Conservation (phyloP, 23 tunicate genomes). For the Pegea sp. region DNA sequence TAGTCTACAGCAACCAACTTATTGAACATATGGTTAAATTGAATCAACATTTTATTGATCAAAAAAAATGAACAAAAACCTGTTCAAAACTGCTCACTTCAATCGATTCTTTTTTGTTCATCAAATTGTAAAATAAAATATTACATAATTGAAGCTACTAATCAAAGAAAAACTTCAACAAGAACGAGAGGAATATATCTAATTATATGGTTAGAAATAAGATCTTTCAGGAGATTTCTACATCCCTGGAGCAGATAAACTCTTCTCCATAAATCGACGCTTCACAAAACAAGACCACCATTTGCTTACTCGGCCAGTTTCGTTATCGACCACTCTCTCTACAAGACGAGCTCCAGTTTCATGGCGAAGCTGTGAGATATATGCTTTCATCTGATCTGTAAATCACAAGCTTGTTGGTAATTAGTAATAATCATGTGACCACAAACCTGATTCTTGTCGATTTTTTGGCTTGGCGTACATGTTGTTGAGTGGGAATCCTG, state of each 20-base stretch:
- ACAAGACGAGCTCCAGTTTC: conserved; percentile 66
- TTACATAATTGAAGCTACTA: no score
- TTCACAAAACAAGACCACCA: conserved; percentile 99
- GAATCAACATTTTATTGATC: no score
- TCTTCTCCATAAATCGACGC: conserved; percentile 84
- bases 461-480: conserved; percentile 75
- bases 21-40: no score
- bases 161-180: no score
- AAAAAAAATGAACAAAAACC: no score
- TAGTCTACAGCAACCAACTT: no score
- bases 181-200: no score
- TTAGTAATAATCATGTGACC: not conserved
- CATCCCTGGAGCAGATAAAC: conserved; percentile 77
- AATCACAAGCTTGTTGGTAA: not conserved
- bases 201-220: no score
- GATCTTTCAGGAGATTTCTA: no score
- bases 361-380: conserved; percentile 48
- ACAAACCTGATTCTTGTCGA: conserved; percentile 24
- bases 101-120: no score
- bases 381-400: conserved; percentile 77
- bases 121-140: no score
- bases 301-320: conserved; percentile 66
- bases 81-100: no score
- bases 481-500: conserved; percentile 80
- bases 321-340: conserved; percentile 43